Evolutionary conservation across 2,888 invertebrate species (phyloP).

Genomic region (Orthosia gracilis): DNA sequence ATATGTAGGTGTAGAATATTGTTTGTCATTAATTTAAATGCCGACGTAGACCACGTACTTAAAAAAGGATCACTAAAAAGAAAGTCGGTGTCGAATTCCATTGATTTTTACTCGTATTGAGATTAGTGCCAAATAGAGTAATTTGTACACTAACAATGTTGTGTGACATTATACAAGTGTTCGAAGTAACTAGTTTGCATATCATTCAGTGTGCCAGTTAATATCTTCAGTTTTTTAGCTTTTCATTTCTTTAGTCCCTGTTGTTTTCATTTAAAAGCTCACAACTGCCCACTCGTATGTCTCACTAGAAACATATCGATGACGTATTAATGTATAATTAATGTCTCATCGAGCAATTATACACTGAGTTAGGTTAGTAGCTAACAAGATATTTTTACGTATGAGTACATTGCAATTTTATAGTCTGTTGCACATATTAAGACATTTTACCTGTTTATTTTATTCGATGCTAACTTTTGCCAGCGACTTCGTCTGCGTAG

Average conservation of each 20-base stretch:
- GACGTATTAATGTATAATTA: not conserved
- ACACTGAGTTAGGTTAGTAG: not conserved
- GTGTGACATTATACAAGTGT: not conserved
- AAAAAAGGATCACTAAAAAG: slow-evolving; percentile 14
- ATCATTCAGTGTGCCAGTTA: not conserved
- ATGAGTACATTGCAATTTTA: slow-evolving; percentile 20
- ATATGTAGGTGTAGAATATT: not conserved
- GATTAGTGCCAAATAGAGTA: slow-evolving; percentile 15
- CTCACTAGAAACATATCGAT: not conserved
- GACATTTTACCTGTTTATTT: slow-evolving; percentile 10
- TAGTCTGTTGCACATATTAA: slow-evolving; percentile 4
- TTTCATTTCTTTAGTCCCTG: not conserved
- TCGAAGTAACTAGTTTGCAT: not conserved
- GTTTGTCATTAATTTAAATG: not conserved
- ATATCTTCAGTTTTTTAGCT: not conserved
- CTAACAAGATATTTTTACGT: slow-evolving; percentile 7
- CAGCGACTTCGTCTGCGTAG: too few relatives aligned
- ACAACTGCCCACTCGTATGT: not conserved
- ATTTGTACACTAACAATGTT: slow-evolving; percentile 13
- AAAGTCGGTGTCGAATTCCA: slow-evolving; percentile 31
- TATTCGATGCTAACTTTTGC: not conserved
- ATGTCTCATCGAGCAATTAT: not conserved
- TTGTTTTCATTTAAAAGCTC: not conserved
- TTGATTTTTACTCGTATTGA: slow-evolving; percentile 28
- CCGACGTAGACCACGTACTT: slow-evolving; percentile 24